A percentile compares a stretch with the other conserved stretches of the same genome.
phyloP scores from a whole-genome alignment of 2,113 vertebrate species.

The Phaetusa simplex region DNA sequence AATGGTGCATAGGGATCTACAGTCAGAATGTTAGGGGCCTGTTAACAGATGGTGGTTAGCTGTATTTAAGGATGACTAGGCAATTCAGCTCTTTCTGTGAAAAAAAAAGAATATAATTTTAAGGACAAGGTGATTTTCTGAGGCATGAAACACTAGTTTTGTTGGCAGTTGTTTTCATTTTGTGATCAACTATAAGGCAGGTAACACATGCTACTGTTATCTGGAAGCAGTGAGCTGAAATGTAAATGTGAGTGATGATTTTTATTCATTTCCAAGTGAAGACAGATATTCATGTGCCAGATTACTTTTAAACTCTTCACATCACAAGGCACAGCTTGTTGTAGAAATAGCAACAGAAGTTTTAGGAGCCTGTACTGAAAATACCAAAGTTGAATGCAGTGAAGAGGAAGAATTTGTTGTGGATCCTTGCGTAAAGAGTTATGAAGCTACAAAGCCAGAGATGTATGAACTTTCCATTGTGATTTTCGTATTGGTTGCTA shows the following conservation, averaged over 20 bases:
- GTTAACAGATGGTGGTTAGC: neutral
- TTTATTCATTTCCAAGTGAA: slow-evolving; percentile 20
- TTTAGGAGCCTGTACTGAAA: slow-evolving; percentile 4
- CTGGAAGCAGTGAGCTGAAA: neutral
- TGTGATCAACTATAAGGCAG: neutral
- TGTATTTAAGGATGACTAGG: neutral
- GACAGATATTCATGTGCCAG: neutral
- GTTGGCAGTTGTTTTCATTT: neutral
- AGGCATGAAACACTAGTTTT: neutral
- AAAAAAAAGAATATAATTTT: neutral
- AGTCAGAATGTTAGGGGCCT: neutral
- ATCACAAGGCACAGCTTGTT: slow-evolving; percentile 3
- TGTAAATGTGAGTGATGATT: neutral
- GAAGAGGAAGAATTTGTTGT: slow-evolving; percentile 3
- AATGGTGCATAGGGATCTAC: neutral
- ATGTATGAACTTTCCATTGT: neutral
- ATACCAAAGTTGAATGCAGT: neutral
- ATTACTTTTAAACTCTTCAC: neutral
- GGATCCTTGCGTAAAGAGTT: neutral
- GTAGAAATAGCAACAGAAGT: slow-evolving; percentile 38
- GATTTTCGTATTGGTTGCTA: neutral
- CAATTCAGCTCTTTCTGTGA: neutral
- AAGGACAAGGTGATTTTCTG: neutral
- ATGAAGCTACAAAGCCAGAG: neutral
- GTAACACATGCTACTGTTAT: neutral